Evolutionary conservation across 1,140 invertebrate species (phyloP).

Genomic region (Bombyx mori): ASM3026992v2 NC_085113.1:7143001-7143500

Average conservation of each 20-base stretch:
- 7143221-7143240: conserved; percentile 87
- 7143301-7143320: conserved; percentile 92
- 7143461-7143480: no score
- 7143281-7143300: conserved; percentile 80
- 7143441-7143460: no score
- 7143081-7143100: no score
- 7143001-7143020: no score
- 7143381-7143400: conserved; percentile 38
- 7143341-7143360: conserved; percentile 89
- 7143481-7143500: no score
- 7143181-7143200: conserved; percentile 91
- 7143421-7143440: no score
- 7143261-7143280: conserved; percentile 84
- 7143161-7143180: conserved; percentile 84
- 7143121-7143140: not conserved
- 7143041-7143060: no score
- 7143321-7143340: conserved; percentile 87
- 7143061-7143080: no score
- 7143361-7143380: conserved; percentile 90
- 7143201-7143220: conserved; percentile 87
- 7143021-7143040: no score
- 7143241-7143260: conserved; percentile 88
- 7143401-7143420: no score
- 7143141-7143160: conserved; percentile 72
- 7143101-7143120: no score